phyloP scores from a whole-genome alignment of 2,113 vertebrate genomes.

The Grammatotria lemairii region DNA sequence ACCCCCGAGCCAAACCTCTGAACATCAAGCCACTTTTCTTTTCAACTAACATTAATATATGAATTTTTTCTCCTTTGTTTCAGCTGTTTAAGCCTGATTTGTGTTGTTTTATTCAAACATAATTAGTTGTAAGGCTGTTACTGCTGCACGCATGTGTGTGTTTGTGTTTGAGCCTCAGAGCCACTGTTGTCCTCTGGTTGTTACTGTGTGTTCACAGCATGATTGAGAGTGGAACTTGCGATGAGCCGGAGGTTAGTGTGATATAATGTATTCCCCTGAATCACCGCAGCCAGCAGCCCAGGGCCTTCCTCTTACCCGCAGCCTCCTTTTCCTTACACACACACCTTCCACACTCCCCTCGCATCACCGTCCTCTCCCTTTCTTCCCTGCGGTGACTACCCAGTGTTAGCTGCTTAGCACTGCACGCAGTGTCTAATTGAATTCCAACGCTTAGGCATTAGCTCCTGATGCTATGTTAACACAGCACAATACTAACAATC shows the following conservation, averaged over 20 bases:
- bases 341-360: background rate
- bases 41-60: constrained; percentile 58
- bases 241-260: constrained; percentile 60
- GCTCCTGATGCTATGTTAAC: constrained; percentile 61
- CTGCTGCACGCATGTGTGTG: background rate
- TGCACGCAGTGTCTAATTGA: constrained; percentile 69
- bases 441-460: constrained; percentile 42
- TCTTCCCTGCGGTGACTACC: constrained; percentile 35
- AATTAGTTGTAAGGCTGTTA: constrained; percentile 53
- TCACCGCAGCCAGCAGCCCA: constrained; percentile 35
- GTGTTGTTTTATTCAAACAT: constrained; percentile 63
- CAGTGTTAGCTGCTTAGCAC: constrained; percentile 61
- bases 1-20: constrained; percentile 29
- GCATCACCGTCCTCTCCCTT: constrained; percentile 1
- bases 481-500: constrained; percentile 63
- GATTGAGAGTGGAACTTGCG: constrained; percentile 52
- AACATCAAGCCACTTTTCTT: constrained; percentile 39
- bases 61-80: constrained; percentile 37
- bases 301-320: constrained; percentile 57
- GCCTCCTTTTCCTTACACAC: constrained; percentile 18
- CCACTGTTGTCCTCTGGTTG: constrained; percentile 50
- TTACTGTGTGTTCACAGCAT: constrained; percentile 52
- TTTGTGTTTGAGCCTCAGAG: constrained; percentile 27
- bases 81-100: constrained; percentile 43
- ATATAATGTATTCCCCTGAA: constrained; percentile 66